phyloP scores from a whole-genome alignment of 2,113 vertebrate genomes.

The Nothobranchius furzeri region DNA sequence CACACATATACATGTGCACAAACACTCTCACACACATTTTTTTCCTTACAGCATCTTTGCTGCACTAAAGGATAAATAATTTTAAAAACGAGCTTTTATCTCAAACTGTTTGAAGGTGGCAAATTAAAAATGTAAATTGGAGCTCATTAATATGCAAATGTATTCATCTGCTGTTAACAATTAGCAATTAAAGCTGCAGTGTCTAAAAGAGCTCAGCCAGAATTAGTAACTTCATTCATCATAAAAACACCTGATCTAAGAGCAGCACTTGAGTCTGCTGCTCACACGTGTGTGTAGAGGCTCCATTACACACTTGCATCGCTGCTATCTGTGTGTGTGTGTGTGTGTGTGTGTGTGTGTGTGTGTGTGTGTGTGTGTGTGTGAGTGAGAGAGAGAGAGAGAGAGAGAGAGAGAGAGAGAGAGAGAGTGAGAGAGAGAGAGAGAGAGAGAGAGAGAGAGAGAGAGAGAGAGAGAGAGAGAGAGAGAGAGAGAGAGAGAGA shows the following conservation, averaged over 20 bases:
- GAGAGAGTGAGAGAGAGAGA: too few relatives aligned
- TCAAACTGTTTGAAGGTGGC: slow-evolving; percentile 99
- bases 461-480: too few relatives aligned
- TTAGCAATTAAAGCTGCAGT: slow-evolving; percentile 99
- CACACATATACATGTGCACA: not conserved
- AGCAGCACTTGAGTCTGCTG: slow-evolving; percentile 83
- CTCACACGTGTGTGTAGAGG: too few relatives aligned
- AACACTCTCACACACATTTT: slow-evolving; percentile 1
- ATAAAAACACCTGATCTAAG: slow-evolving; percentile 87
- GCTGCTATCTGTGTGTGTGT: too few relatives aligned
- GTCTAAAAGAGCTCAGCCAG: slow-evolving; percentile 98
- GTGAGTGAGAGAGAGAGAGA: too few relatives aligned
- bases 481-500: too few relatives aligned
- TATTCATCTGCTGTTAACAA: slow-evolving; percentile 99
- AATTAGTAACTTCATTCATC: slow-evolving; percentile 99
- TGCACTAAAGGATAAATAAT: slow-evolving; percentile 99
- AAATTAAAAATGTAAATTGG: slow-evolving; percentile 99
- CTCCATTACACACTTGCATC: too few relatives aligned
- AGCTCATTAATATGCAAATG: slow-evolving; percentile 99
- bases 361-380: too few relatives aligned
- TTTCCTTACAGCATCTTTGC: slow-evolving; percentile 87
- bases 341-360: too few relatives aligned
- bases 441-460: too few relatives aligned
- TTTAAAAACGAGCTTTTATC: slow-evolving; percentile 99
- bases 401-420: too few relatives aligned